These are phyloP conservation scores for Acanthurus leucopareius DNA, from an alignment of 2,797 vertebrate species.

Conservation along the genomic window DNA sequence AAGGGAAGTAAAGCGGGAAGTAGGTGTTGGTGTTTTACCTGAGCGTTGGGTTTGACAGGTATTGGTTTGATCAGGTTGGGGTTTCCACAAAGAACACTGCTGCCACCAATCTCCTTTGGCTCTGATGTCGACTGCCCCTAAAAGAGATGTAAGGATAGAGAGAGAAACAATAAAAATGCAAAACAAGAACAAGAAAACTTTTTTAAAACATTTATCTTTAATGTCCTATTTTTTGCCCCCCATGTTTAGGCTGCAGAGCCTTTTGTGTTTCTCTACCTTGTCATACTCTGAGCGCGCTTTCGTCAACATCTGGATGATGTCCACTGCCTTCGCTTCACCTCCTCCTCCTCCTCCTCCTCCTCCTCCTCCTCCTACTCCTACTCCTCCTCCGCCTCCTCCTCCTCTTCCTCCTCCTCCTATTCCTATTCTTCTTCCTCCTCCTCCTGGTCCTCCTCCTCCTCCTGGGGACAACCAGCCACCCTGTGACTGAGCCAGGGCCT, in stretches of 20 bases:
- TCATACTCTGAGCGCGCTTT: conserved; percentile 94
- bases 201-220: neutral
- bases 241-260: neutral
- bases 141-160: neutral
- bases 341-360: conserved; percentile 13
- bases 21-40: conserved; percentile 61
- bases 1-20: neutral
- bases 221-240: neutral
- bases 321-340: conserved; percentile 87
- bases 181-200: neutral
- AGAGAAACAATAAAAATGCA: conserved; percentile 7
- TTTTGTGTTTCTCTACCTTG: conserved; percentile 82
- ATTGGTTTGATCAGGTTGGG: conserved; percentile 97
- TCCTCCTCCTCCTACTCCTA: conserved; percentile 43
- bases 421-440: conserved; percentile 45
- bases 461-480: conserved; percentile 85
- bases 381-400: conserved; percentile 40
- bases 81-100: conserved; percentile 90
- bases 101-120: conserved; percentile 94
- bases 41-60: conserved; percentile 91
- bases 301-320: conserved; percentile 95
- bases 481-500: conserved; percentile 87
- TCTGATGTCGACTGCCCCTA: conserved; percentile 90
- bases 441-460: conserved; percentile 22
- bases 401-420: conserved; percentile 23